phyloP scores from a whole-genome alignment of 2,113 vertebrate species.

The Tychaedon coryphoeus region DNA sequence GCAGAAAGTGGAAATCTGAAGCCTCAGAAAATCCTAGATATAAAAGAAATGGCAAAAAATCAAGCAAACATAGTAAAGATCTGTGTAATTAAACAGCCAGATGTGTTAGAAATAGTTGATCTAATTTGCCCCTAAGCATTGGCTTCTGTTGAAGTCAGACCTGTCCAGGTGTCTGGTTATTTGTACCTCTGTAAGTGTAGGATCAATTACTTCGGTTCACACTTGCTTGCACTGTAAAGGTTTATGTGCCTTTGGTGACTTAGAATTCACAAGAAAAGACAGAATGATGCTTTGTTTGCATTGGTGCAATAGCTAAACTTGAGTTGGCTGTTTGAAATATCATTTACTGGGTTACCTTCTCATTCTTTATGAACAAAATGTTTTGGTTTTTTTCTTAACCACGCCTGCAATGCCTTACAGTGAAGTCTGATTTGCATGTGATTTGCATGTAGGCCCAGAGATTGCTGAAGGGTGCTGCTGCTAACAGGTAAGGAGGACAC shows the following conservation, averaged over 20 bases:
- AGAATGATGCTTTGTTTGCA: neutral
- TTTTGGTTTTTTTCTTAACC: neutral
- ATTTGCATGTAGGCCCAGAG: neutral
- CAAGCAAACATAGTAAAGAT: neutral
- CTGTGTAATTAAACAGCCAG: neutral
- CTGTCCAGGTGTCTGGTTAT: neutral
- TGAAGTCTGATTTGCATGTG: neutral
- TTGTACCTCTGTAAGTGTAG: neutral
- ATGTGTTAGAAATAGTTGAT: neutral
- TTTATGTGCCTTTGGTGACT: neutral
- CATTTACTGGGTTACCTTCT: neutral
- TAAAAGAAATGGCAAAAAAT: neutral
- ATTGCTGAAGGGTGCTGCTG: neutral
- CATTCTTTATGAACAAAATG: neutral
- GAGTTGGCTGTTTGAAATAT: neutral
- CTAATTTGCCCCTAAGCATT: neutral
- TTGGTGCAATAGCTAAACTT: neutral
- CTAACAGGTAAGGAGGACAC: neutral
- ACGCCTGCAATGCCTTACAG: neutral
- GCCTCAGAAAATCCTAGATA: neutral
- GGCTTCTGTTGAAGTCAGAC: neutral
- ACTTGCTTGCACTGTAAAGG: neutral
- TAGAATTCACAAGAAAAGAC: neutral
- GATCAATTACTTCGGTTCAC: neutral
- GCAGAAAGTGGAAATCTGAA: neutral